Percentiles rank a stretch among this genome's conserved stretches.
Evolutionary conservation across 2,888 invertebrate genomes (phyloP).

Genomic region (Agrypnus murinus): DNA sequence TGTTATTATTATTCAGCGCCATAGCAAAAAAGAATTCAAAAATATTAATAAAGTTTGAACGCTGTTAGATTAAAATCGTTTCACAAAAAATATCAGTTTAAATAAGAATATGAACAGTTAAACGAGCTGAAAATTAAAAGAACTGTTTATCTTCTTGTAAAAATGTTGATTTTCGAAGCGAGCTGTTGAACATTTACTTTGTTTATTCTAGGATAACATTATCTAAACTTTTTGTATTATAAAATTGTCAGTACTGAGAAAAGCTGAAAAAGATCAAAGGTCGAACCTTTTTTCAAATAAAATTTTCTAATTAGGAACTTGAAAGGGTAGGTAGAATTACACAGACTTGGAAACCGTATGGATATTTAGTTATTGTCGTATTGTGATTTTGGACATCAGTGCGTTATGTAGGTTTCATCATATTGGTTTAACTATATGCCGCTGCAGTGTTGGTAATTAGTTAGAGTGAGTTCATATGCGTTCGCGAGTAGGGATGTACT

Average conservation of each 20-base stretch:
- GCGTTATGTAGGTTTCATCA: constrained; percentile 25
- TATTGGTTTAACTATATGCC: constrained; percentile 39
- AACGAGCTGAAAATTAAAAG: constrained; percentile 17
- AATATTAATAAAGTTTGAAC: too few relatives aligned
- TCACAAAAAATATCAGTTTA: constrained; percentile 1
- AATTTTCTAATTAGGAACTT: too few relatives aligned
- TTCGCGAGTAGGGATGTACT: constrained; percentile 36
- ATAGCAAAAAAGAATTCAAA: too few relatives aligned
- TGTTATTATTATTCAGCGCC: too few relatives aligned
- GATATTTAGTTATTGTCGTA: background rate
- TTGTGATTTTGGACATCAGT: constrained; percentile 17
- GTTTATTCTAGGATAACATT: constrained; percentile 34
- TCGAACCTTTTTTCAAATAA: too few relatives aligned
- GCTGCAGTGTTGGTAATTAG: constrained; percentile 45
- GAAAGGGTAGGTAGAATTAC: background rate
- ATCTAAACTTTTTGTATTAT: constrained; percentile 10
- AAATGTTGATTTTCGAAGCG: constrained; percentile 31
- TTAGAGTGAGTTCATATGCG: constrained; percentile 47
- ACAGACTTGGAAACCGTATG: background rate
- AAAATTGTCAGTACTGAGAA: too few relatives aligned
- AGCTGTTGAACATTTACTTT: constrained; percentile 33
- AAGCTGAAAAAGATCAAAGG: too few relatives aligned
- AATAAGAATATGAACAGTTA: constrained; percentile 18
- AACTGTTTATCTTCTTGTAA: constrained; percentile 31
- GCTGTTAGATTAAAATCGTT: too few relatives aligned